These are phyloP conservation scores for Neoseiulus cucumeris DNA, from an alignment of 1,140 invertebrate genomes.

Conservation along the genomic window DNA sequence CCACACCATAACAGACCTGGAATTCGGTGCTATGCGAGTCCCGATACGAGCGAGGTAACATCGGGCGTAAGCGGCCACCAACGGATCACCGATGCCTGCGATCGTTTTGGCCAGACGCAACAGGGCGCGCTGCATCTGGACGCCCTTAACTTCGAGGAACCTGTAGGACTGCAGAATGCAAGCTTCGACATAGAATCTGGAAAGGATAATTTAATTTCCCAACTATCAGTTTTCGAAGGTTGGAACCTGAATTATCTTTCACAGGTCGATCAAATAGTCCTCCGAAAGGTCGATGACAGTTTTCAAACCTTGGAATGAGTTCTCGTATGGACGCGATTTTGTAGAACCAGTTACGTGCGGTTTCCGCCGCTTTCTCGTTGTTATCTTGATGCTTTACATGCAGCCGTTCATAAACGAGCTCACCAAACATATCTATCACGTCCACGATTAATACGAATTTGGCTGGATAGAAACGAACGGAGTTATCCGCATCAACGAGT, in stretches of 20 bases:
- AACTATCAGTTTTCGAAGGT: too few relatives aligned
- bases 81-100: conserved; percentile 74
- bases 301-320: conserved; percentile 49
- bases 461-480: conserved; percentile 84
- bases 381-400: conserved; percentile 44
- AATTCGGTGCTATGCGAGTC: conserved; percentile 13
- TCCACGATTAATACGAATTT: conserved; percentile 92
- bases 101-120: conserved; percentile 59
- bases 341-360: conserved; percentile 94
- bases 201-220: neutral
- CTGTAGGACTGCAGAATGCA: conserved; percentile 74
- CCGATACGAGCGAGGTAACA: conserved; percentile 67
- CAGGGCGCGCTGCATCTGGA: conserved; percentile 35
- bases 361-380: conserved; percentile 54
- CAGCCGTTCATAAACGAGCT: conserved; percentile 68
- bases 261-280: too few relatives aligned
- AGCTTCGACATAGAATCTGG: conserved; percentile 65
- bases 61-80: conserved; percentile 69
- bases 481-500: conserved; percentile 47
- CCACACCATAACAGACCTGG: conserved; percentile 13
- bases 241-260: too few relatives aligned
- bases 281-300: too few relatives aligned
- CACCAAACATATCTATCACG: conserved; percentile 83
- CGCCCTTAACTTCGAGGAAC: conserved; percentile 37
- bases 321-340: conserved; percentile 95